Percentiles rank a stretch among this genome's conserved stretches.
These are phyloP conservation scores for Cyanoderma ruficeps DNA, from an alignment of 2,113 vertebrate genomes.

Conservation along the genomic window DNA sequence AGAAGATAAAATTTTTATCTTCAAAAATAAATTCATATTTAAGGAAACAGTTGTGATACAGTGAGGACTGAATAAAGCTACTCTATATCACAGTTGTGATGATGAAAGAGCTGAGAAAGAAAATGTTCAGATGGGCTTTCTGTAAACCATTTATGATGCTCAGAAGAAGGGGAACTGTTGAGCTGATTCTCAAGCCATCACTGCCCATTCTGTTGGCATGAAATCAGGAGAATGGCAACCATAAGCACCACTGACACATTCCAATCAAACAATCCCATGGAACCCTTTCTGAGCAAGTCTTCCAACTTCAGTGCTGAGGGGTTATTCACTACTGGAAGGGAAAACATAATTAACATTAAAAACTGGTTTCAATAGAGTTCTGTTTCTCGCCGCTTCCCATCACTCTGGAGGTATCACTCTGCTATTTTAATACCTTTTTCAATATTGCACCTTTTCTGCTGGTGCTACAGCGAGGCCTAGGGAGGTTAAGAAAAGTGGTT, in stretches of 20 bases:
- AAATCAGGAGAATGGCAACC: conserved; percentile 4
- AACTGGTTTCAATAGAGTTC: not conserved
- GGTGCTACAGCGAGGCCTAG: not conserved
- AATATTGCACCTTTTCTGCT: not conserved
- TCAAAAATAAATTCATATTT: conserved; percentile 1
- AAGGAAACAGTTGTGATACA: not conserved
- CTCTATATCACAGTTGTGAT: not conserved
- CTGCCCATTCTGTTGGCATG: not conserved
- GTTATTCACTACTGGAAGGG: not conserved
- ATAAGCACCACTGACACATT: not conserved
- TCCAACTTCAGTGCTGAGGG: not conserved
- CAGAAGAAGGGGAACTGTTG: not conserved
- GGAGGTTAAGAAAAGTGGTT: not conserved
- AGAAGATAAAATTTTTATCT: conserved; percentile 19
- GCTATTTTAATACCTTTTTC: not conserved
- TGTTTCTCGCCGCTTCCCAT: not conserved
- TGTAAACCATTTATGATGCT: not conserved
- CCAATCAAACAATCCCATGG: not conserved
- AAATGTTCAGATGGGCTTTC: not conserved
- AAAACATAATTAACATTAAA: conserved; percentile 14
- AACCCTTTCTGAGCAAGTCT: conserved; percentile 3
- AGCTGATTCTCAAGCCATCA: not conserved
- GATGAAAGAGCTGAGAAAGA: not conserved
- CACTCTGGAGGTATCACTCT: not conserved
- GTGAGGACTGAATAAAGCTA: not conserved